A percentile compares a stretch with the other conserved stretches of the same genome.
Evolutionary conservation across 2,888 invertebrate genomes (phyloP).

Genomic region (Marronus borbonicus): DNA sequence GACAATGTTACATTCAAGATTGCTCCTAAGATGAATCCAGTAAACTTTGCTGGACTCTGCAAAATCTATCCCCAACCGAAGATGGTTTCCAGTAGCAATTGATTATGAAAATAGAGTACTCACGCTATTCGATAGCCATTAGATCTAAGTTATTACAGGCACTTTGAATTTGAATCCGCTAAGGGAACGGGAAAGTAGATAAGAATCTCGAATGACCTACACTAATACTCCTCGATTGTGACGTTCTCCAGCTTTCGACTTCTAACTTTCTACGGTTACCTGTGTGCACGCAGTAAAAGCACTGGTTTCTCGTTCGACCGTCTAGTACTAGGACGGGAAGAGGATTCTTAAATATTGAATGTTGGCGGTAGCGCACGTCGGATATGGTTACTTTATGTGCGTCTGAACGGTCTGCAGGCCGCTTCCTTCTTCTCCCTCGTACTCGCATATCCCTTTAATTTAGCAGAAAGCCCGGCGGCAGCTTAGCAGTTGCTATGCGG

Average conservation of each 20-base stretch:
- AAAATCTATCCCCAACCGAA: not conserved
- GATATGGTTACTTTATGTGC: constrained; percentile 52
- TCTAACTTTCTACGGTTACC: not conserved
- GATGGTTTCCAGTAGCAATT: constrained; percentile 1
- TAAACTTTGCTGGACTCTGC: not conserved
- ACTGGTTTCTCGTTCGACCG: no score
- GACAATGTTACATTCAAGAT: no score
- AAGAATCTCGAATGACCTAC: constrained; percentile 18
- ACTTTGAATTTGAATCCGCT: constrained; percentile 7
- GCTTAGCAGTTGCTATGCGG: not conserved
- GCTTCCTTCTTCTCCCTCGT: constrained; percentile 4
- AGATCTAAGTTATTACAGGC: constrained; percentile 10
- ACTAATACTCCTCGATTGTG: constrained; percentile 26
- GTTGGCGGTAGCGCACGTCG: constrained; percentile 39
- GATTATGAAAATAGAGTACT: constrained; percentile 11
- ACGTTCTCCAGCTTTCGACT: not conserved
- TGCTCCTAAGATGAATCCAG: no score
- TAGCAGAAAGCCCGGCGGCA: constrained; percentile 50
- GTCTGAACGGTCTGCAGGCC: constrained; percentile 21
- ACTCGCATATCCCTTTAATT: constrained; percentile 49
- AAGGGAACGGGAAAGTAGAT: not conserved
- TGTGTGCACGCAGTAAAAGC: no score
- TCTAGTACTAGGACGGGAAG: not conserved
- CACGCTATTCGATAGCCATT: constrained; percentile 1
- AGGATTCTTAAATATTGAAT: constrained; percentile 52